Base-by-base conservation (phyloP, 2,888 invertebrate species). In the Diarsia dahlii region DNA sequence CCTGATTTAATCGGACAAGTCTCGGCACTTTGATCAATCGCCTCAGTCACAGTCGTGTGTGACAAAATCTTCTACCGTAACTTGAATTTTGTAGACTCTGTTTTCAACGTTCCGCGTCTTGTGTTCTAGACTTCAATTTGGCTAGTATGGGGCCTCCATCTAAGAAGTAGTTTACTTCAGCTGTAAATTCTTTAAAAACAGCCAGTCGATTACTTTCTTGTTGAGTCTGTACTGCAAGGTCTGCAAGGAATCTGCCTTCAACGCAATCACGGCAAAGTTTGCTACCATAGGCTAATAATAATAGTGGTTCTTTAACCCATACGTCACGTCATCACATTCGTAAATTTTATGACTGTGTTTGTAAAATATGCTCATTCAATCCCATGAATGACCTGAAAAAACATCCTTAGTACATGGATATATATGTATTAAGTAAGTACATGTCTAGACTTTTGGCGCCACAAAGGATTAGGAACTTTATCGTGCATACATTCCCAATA, bases 361-460 rank as follows among this genome's bases (percentile, higher is more conserved):
- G 74, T 81, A 78, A 77, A 84, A 83, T 81, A 84, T 81, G 52
- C 8, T 76, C 46, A 70, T 62, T 76, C 71, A 69, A 58, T 81
- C 67, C 60, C 60, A 67, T 65, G 63, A 69, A 65, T 85, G 74
- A 71, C 78, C 86, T 78, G 46, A 65, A 73, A 80, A 75, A 81
- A 81, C 81, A 81, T 74, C 63, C 67, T 64, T 68, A 74, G 80
- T 71, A 74, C 65, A 69, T 67, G 56, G 23, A 34, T 48, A 54
- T 5, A 3, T 48, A 48, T 39, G 39, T 13, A 48, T 13, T 48
- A 39, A 13, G n/a, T 62, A 52, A 65, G 72, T 84, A 75, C 69
- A 69, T 68, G 90, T 89, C 89, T 89, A 87, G 88, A 89, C 89
- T 77, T 71, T 54, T 54, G 90, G 85, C 87, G 87, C 84, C 86